A percentile compares a stretch with the other conserved stretches of the same genome.
Conservation (phyloP, 2,797 vertebrate species). For the Darevskia mixta region DNA sequence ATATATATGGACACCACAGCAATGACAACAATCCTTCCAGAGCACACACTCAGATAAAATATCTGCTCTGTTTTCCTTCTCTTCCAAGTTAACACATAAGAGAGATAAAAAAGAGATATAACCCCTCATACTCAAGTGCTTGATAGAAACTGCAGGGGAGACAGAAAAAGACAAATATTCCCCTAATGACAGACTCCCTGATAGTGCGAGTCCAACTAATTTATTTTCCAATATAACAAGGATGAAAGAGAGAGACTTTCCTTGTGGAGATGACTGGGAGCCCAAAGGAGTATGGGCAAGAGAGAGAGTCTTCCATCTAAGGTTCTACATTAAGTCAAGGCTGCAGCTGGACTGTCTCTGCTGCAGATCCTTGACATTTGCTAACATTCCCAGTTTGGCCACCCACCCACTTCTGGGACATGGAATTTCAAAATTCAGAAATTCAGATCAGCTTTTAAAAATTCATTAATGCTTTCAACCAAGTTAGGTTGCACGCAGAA, state of each 20-base stretch:
- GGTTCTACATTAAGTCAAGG: neutral
- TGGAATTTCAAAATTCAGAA: neutral
- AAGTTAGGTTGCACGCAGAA: neutral
- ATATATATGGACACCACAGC: slow-evolving; percentile 45
- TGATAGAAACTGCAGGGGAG: slow-evolving; percentile 73
- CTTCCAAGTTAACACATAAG: slow-evolving; percentile 69
- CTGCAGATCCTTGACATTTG: neutral
- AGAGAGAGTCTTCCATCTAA: neutral
- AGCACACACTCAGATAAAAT: slow-evolving; percentile 67
- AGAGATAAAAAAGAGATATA: slow-evolving; percentile 71
- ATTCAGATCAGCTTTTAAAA: neutral
- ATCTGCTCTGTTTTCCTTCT: slow-evolving; percentile 65
- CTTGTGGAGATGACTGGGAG: slow-evolving; percentile 2
- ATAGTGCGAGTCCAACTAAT: slow-evolving; percentile 74
- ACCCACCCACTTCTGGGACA: rapidly evolving
- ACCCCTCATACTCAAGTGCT: slow-evolving; percentile 59
- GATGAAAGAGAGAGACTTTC: slow-evolving; percentile 7
- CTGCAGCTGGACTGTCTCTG: neutral
- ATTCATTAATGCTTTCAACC: neutral
- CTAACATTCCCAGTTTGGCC: neutral
- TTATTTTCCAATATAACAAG: slow-evolving; percentile 68
- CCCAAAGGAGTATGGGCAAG: neutral
- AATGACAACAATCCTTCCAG: slow-evolving; percentile 45
- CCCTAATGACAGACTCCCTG: slow-evolving; percentile 70
- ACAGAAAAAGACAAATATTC: slow-evolving; percentile 72